These are phyloP conservation scores for Athene cunicularia DNA, from an alignment of 2,113 vertebrate species.

Conservation along the genomic window DNA sequence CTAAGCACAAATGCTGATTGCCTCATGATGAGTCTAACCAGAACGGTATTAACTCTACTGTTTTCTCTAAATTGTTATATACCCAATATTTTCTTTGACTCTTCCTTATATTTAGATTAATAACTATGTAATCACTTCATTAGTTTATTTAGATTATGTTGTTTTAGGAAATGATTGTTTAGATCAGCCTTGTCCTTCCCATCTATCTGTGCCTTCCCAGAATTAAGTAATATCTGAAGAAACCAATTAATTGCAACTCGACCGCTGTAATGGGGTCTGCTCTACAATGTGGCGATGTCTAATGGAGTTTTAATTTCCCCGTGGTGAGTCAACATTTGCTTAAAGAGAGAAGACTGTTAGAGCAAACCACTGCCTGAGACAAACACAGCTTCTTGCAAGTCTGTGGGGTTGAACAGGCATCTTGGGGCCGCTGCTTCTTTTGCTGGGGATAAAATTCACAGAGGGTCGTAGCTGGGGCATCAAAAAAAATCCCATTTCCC, in stretches of 20 bases:
- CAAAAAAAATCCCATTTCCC: not conserved
- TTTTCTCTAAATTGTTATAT: constrained; percentile 29
- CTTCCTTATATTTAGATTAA: constrained; percentile 59
- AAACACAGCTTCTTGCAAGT: not conserved
- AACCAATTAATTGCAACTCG: constrained; percentile 75
- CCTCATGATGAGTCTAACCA: not conserved
- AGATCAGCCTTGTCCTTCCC: constrained; percentile 37
- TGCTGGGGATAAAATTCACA: not conserved
- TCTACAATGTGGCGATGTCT: constrained; percentile 63
- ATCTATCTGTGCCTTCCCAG: constrained; percentile 33
- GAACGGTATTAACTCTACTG: not conserved
- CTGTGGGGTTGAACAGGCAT: not conserved
- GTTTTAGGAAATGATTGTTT: constrained; percentile 65
- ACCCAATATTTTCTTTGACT: not conserved
- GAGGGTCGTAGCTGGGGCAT: not conserved
- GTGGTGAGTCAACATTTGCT: constrained; percentile 74
- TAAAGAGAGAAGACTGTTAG: constrained; percentile 65
- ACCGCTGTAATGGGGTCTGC: constrained; percentile 50
- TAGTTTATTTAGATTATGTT: constrained; percentile 68
- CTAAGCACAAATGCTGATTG: constrained; percentile 27
- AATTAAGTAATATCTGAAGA: constrained; percentile 69
- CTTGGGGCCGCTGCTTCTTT: not conserved
- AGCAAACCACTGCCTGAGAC: constrained; percentile 47
- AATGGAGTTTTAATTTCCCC: constrained; percentile 83
- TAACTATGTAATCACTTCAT: constrained; percentile 63